These are phyloP conservation scores for Lithophane semibrunnea DNA, from an alignment of 2,888 invertebrate genomes.

Conservation along the genomic window DNA sequence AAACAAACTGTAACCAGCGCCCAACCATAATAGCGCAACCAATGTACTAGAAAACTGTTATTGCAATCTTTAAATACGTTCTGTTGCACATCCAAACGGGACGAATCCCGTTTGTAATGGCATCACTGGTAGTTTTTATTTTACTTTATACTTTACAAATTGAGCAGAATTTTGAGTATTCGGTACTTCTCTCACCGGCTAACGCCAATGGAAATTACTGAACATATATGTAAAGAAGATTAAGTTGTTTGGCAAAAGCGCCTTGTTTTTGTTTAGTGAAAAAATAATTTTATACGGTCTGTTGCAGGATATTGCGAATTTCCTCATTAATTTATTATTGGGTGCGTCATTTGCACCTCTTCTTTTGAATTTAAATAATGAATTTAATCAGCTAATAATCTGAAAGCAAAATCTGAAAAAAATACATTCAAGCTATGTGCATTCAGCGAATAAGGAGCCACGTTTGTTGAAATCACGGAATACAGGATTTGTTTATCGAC, in stretches of 20 bases:
- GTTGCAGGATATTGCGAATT: neutral
- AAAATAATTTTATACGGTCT: neutral
- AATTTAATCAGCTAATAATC: too few species aligned
- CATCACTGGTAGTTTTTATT: constrained; percentile 21
- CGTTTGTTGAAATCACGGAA: neutral
- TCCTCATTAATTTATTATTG: too few species aligned
- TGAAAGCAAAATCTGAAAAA: neutral
- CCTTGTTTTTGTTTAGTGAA: neutral
- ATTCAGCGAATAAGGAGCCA: neutral
- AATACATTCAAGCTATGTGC: neutral
- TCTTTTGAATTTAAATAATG: neutral
- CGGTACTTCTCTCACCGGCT: neutral
- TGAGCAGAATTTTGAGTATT: constrained; percentile 16
- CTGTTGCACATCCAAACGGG: constrained; percentile 21
- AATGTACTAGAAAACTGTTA: constrained; percentile 51
- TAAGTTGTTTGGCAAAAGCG: neutral
- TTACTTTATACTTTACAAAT: constrained; percentile 18
- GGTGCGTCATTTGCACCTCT: neutral
- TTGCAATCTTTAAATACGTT: constrained; percentile 38
- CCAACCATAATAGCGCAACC: constrained; percentile 28
- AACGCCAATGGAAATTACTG: neutral
- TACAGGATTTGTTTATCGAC: neutral
- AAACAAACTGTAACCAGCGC: constrained; percentile 23
- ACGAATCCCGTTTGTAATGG: constrained; percentile 20
- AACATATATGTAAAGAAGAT: neutral